Conservation (phyloP, 64 coral and sea anemone species). For the Montipora foliosa region DNA sequence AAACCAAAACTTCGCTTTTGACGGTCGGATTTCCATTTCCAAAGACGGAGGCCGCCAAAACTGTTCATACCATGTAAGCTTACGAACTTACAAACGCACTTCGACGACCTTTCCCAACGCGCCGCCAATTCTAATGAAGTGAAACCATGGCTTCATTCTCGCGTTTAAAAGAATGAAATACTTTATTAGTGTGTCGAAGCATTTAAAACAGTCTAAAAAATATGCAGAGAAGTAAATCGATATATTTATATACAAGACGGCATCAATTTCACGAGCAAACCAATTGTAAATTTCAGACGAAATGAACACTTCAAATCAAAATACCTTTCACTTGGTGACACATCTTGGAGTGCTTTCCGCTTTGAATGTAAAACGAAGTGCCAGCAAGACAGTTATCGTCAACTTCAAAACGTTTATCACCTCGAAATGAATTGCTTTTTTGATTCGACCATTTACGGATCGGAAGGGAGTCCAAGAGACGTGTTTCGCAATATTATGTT, state of each 20-base stretch:
- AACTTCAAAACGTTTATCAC: background rate
- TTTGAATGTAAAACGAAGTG: background rate
- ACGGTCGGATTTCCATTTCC: too few relatives aligned
- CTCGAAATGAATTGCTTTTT: background rate
- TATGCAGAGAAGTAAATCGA: background rate
- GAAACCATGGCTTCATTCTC: too few relatives aligned
- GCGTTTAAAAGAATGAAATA: too few relatives aligned
- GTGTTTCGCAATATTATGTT: too few relatives aligned
- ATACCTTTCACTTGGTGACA: background rate
- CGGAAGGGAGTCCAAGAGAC: background rate
- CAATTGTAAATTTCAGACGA: background rate
- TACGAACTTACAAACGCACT: too few relatives aligned
- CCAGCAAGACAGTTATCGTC: background rate
- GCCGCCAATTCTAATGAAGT: too few relatives aligned
- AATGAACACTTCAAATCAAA: background rate
- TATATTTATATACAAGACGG: background rate
- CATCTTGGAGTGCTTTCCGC: background rate
- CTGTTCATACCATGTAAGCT: too few relatives aligned
- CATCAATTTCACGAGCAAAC: constrained; percentile 21
- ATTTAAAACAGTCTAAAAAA: background rate
- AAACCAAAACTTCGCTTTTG: too few relatives aligned
- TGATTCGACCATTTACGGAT: background rate
- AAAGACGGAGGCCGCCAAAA: too few relatives aligned
- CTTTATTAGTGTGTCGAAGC: too few relatives aligned
- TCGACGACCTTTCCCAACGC: too few relatives aligned